Evolutionary conservation across 2,113 vertebrate species (phyloP).

Genomic region (Coptodon rendalli): DNA sequence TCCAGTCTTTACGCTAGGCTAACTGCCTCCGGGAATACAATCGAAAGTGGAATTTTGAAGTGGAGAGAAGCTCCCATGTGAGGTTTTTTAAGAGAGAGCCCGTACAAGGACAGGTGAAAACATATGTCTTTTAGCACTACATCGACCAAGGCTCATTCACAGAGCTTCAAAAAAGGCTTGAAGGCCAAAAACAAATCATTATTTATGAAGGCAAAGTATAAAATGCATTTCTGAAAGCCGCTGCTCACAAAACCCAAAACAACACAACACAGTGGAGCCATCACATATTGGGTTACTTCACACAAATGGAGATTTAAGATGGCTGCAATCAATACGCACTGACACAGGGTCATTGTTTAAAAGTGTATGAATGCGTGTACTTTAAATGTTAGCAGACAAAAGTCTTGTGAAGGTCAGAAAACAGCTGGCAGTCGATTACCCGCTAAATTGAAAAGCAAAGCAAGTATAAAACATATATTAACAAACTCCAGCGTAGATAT

Average conservation of each 20-base stretch:
- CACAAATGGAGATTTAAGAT: neutral
- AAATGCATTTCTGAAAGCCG: neutral
- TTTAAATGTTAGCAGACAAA: neutral
- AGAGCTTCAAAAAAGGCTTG: neutral
- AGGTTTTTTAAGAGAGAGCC: neutral
- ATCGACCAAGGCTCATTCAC: neutral
- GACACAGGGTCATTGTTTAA: neutral
- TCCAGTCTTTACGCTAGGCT: neutral
- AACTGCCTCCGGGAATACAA: neutral
- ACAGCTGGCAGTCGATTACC: neutral
- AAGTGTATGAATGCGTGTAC: neutral
- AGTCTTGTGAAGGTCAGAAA: slow-evolving; percentile 2
- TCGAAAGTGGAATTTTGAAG: neutral
- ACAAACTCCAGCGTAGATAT: neutral
- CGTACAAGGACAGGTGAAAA: neutral
- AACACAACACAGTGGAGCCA: neutral
- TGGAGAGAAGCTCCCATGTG: neutral
- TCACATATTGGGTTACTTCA: neutral
- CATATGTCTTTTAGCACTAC: neutral
- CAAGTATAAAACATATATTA: neutral
- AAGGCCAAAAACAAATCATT: neutral
- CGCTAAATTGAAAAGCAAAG: neutral
- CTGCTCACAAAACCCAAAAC: neutral
- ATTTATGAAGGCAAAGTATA: neutral
- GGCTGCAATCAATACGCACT: neutral